Evolutionary conservation across 2,888 invertebrate genomes (phyloP), one percentile per base, ranked within the genome.

Genomic region (Peribatodes rhomboidaria): DNA sequence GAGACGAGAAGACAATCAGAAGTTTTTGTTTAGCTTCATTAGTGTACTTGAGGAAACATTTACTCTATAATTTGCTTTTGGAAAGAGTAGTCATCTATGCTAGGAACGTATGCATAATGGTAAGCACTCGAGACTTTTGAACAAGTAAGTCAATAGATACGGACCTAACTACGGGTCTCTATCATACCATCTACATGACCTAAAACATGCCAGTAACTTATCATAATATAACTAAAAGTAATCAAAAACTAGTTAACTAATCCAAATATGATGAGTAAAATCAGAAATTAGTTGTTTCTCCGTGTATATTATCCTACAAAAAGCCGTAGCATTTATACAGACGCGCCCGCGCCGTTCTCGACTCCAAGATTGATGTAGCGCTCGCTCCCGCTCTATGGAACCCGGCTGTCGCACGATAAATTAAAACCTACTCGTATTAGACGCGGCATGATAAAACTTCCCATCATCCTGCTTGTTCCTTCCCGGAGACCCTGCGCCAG

Each of bases 321-420:
- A 71, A 76, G 72, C 67, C 56, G 64, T 59, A 65, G 67, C 57
- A 63, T 62, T 64, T 42, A 39, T 31, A 20, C 14, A 13, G 56
- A 46, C 64, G 65, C 65, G 60, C 60, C 44, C 57, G 64, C 64
- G 47, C 37, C 47, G 37, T 33, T 42, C 59, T 46, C 60, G 14
- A 16, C 52, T 39, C 39, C 33, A 86, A 92, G 92, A 92, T 92
- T 92, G 89, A 92, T 92, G 91, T 84, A 82, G 81, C 81, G 81
- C 81, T 84, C 81, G 81, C 81, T 84, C 81, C 83, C 84, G 84
- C 83, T 79, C 82, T 81, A 80, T 82, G 79, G 81, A 84, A 83
- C 85, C 82, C 80, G 90, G 90, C 90, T 92, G 92, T 92, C 89
- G 86, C 86, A 84, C 89, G 78, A 92, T 92, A 92, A 92, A 92